Conservation (phyloP, 2,888 invertebrate genomes). For the Arrhopalites spinosus region DNA sequence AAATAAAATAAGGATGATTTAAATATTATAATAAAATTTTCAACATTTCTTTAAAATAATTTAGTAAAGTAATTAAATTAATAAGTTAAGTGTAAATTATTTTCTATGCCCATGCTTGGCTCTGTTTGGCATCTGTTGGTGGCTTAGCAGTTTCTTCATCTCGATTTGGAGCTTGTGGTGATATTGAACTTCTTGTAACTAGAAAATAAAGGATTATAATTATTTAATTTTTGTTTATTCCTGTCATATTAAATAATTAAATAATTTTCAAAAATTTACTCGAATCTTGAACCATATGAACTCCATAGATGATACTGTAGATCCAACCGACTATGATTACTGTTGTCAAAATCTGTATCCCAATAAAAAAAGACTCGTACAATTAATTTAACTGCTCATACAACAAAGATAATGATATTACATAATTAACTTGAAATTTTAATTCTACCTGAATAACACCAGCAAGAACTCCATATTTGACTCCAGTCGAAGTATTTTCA, state of each 20-base stretch:
- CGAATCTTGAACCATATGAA: constrained; percentile 54
- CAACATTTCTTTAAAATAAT: not conserved
- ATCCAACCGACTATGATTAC: constrained; percentile 52
- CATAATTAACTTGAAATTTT: constrained; percentile 21
- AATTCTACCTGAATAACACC: constrained; percentile 49
- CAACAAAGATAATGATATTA: not conserved
- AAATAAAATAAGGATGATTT: no score
- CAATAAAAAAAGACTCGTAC: not conserved
- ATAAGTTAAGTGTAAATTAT: not conserved
- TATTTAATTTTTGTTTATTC: not conserved
- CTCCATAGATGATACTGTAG: constrained; percentile 55
- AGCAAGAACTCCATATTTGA: constrained; percentile 54
- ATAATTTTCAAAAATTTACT: constrained; percentile 40
- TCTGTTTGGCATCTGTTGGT: not conserved
- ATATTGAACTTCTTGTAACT: not conserved
- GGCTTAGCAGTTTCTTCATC: not conserved
- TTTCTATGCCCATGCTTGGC: constrained; percentile 10
- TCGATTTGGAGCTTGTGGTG: not conserved
- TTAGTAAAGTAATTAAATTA: not conserved
- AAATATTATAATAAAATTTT: no score
- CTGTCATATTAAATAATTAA: not conserved
- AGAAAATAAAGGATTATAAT: not conserved
- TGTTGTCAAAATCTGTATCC: constrained; percentile 15
- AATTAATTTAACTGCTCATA: not conserved
- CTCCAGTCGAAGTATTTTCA: constrained; percentile 44